A percentile compares a stretch with the other conserved stretches of the same genome.
These are phyloP conservation scores for Pseudolycoriella hygida DNA, from an alignment of 2,888 invertebrate genomes.

Conservation along the genomic window DNA sequence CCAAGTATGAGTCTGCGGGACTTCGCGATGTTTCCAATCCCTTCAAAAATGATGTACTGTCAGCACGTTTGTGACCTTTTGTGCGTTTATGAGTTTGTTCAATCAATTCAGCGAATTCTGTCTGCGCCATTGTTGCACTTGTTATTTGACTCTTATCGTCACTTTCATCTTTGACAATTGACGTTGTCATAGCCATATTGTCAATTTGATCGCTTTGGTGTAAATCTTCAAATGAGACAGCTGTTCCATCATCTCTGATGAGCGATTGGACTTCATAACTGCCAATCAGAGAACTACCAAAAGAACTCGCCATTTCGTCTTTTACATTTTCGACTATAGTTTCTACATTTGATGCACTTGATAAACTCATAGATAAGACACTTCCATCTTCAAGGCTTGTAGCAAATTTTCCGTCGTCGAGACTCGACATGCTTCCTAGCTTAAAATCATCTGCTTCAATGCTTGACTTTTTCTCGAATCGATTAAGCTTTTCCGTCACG, in stretches of 20 bases:
- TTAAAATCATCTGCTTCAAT: conserved; percentile 20
- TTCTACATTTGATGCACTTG: conserved; percentile 36
- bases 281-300: conserved; percentile 25
- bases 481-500: conserved; percentile 24
- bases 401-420: conserved; percentile 33
- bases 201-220: conserved; percentile 10
- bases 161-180: conserved; percentile 15
- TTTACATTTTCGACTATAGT: conserved; percentile 27
- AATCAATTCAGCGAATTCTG: conserved; percentile 15
- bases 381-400: conserved; percentile 41
- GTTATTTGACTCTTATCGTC: conserved; percentile 12
- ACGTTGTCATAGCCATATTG: conserved; percentile 15
- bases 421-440: conserved; percentile 29
- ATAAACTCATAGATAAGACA: conserved; percentile 36
- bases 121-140: conserved; percentile 14
- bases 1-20: conserved; percentile 22
- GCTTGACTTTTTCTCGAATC: conserved; percentile 25
- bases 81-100: conserved; percentile 16
- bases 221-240: conserved; percentile 11
- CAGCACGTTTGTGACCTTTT: conserved; percentile 36
- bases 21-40: conserved; percentile 18
- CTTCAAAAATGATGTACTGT: conserved; percentile 31
- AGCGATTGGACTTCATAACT: conserved; percentile 20
- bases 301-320: conserved; percentile 22
- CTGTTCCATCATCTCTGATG: conserved; percentile 11